A percentile compares a stretch with the other conserved stretches of the same genome.
These are phyloP conservation scores for Tachina fera DNA, from an alignment of 2,888 invertebrate species.

Conservation along the genomic window DNA sequence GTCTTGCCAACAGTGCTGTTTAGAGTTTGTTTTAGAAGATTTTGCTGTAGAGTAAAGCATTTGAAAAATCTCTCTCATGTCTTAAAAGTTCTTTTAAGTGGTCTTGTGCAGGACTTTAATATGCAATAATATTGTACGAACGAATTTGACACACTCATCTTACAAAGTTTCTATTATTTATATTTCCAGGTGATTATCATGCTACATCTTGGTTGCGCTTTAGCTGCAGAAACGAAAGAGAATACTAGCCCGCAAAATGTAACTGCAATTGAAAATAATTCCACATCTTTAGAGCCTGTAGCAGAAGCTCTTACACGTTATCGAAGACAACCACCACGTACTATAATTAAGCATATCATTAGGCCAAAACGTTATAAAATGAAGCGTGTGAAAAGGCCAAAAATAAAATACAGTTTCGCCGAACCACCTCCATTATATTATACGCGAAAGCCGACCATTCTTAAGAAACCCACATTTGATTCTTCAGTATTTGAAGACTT, in stretches of 20 bases:
- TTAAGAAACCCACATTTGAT: constrained; percentile 73
- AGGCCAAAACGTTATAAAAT: constrained; percentile 75
- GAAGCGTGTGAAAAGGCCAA: constrained; percentile 77
- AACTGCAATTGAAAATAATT: constrained; percentile 50
- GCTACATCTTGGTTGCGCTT: constrained; percentile 17
- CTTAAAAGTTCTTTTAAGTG: too few relatives aligned
- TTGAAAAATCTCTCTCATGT: too few relatives aligned
- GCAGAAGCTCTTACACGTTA: constrained; percentile 78
- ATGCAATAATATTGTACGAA: too few relatives aligned
- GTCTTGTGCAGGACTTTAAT: too few relatives aligned
- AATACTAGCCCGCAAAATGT: constrained; percentile 26
- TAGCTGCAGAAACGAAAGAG: constrained; percentile 26
- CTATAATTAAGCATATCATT: constrained; percentile 74
- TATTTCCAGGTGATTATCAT: constrained; percentile 66
- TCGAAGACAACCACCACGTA: constrained; percentile 79
- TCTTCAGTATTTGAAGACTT: constrained; percentile 76
- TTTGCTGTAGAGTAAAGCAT: too few relatives aligned
- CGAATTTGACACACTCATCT: too few relatives aligned
- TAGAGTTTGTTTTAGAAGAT: too few relatives aligned
- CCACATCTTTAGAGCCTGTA: constrained; percentile 72
- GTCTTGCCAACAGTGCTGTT: too few relatives aligned
- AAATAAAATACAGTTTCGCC: constrained; percentile 75
- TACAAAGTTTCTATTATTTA: background rate
- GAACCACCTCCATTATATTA: constrained; percentile 75
- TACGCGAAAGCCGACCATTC: constrained; percentile 32